Evolutionary conservation across 2,797 vertebrate species (phyloP), one percentile per base, ranked within the genome.

Genomic region (Discoglossus pictus): DNA sequence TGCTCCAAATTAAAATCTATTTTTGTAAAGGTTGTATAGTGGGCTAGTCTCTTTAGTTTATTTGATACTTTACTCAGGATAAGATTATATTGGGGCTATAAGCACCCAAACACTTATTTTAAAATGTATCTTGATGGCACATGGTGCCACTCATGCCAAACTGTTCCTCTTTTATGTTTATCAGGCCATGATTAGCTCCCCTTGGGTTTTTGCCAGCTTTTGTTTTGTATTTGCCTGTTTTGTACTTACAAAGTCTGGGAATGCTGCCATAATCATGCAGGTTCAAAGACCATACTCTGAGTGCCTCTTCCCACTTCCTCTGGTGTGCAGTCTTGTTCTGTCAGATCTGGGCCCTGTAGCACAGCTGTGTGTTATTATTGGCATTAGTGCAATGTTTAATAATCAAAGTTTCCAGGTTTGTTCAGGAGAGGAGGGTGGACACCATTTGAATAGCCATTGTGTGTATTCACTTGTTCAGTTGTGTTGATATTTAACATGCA

Each of bases 181-280:
- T 8, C 27, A 31, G 27, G 27, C 4, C 11, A 43, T 43, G 12
- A 6, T 21, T 17, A 21, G 7, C 16, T 23, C 16, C 31, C 8
- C 13, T 20, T 40, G 43, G 7, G n/a, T 40, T 40, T 15, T 8
- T 23, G 6, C 18, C 12, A 23, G 6, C 9, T 51, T 54, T 54
- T 64, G 16, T 43, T 64, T 64, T 54, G 7, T 54, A 53, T 35
- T 35, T 54, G 50, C 39, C 10, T 55, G 18, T 46, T 65, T 24
- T 47, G 17, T 55, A 24, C 13, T n/a, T 47, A 24, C 42, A 56
- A 56, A 38, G 43, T 11, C 63, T 48, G 53, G 53, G 53, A 66
- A 56, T 55, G 44, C 31, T 38, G 53, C 53, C 64, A 48, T 58
- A 56, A 48, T 8, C 27, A 8, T 31, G 27, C 43, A 50, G 23